Base-by-base conservation (phyloP, 2,113 vertebrate species). In the Alosa alosa region DNA sequence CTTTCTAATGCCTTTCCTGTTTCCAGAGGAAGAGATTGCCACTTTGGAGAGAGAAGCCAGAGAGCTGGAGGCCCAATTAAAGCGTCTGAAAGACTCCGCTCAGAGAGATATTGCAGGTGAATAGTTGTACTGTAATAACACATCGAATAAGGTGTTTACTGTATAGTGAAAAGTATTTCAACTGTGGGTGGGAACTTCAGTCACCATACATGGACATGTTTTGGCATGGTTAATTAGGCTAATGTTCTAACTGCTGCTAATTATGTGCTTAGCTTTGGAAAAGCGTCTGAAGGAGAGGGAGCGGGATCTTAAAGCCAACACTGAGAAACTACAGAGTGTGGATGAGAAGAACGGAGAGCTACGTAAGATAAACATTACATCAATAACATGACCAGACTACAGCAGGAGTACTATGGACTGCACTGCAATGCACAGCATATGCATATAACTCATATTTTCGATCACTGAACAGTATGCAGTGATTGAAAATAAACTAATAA, bases 271-370 rank as follows among this genome's bases (percentile, higher is more conserved):
- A 93, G 92, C 88, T 4, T 52, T 92, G 39, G 68, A 86, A 11
- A 47, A 8, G 9, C 86, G n/a, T 83, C 49, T 91, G 82, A 20
- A 41, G 55, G 13, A 88, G 22, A 82, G 46, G 15, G 49, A 57
- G 0, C 81, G 0, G 46, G 86, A 91, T 75, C 88, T 93, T 45
- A 52, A 91, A 87, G 89, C 90, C 78, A 85, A 78, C 55, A 84
- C 89, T 86, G 31, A 22, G 45, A 81, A 0, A 47, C 87, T 93
- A 3, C 44, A 84, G 25, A 8, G 82, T 0, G 5, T 0, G 45
- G 68, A 91, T 25, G 0, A 41, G 44, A 64, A 86, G 10, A 87
- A 86, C 45, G 90, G 10, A 81, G 4, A 90, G 0, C 0, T 25
- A 0, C 44, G 91, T 92, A 90, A 45, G 86, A 83, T 55, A 17